These are phyloP conservation scores for Eristalinus aeneus DNA, from an alignment of 2,888 invertebrate genomes.

Conservation along the genomic window DNA sequence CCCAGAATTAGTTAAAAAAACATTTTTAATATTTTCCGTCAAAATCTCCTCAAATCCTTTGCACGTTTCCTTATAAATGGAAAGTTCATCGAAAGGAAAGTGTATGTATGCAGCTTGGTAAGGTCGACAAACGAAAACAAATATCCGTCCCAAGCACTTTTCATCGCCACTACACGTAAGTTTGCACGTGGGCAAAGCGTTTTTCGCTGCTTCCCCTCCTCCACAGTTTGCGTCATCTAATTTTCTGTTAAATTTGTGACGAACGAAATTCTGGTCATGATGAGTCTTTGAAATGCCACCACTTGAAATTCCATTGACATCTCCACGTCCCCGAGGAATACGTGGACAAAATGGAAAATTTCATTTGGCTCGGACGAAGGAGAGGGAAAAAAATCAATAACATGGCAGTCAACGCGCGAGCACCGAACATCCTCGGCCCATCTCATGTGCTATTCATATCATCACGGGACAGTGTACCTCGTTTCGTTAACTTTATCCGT, in stretches of 20 bases:
- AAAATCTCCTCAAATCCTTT: no score
- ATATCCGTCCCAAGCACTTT: not conserved
- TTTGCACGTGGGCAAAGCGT: not conserved
- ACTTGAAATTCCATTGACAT: constrained; percentile 63
- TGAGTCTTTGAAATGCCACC: constrained; percentile 29
- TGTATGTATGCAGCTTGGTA: no score
- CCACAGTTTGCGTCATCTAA: constrained; percentile 11
- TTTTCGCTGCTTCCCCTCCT: not conserved
- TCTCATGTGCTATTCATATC: constrained; percentile 54
- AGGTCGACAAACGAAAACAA: not conserved
- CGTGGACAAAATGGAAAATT: constrained; percentile 62
- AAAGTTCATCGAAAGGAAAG: no score
- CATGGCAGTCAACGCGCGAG: constrained; percentile 39
- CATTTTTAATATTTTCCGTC: no score
- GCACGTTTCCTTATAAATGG: no score
- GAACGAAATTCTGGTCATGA: constrained; percentile 34
- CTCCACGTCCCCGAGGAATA: constrained; percentile 44
- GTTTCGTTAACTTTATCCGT: constrained; percentile 63
- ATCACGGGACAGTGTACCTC: constrained; percentile 39
- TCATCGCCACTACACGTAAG: not conserved
- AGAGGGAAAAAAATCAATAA: constrained; percentile 54
- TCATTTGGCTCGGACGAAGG: constrained; percentile 10
- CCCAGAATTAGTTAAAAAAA: no score
- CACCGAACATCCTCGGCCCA: constrained; percentile 13
- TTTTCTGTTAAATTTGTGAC: constrained; percentile 37